Conservation (phyloP, 2,797 vertebrate species). For the Gallinago stenura region DNA sequence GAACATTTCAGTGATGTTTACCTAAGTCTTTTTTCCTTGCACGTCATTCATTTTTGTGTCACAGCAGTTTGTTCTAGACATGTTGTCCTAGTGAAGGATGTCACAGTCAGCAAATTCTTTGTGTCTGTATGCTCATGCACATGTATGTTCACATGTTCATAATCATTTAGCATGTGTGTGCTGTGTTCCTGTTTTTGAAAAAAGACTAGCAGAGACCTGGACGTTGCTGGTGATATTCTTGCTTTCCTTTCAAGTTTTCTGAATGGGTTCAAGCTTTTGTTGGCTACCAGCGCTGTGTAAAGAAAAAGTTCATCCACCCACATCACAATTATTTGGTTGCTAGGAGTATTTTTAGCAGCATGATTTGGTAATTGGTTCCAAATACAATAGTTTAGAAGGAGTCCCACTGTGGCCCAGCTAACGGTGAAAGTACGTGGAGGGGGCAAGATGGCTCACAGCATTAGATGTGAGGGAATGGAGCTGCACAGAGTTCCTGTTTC, state of each 20-base stretch:
- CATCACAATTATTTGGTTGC: constrained; percentile 35
- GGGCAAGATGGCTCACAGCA: not conserved
- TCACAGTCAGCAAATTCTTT: not conserved
- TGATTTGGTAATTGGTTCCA: not conserved
- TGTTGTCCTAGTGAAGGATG: not conserved
- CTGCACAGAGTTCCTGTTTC: not conserved
- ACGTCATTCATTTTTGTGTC: not conserved
- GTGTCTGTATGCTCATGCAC: not conserved
- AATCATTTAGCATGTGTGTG: not conserved
- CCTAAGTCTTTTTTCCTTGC: not conserved
- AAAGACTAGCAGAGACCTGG: not conserved
- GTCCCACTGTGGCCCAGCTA: not conserved
- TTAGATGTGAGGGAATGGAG: not conserved
- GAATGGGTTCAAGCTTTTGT: not conserved
- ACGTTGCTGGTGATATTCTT: not conserved
- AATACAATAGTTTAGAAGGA: constrained; percentile 6
- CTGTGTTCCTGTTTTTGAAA: not conserved
- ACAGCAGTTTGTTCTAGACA: not conserved
- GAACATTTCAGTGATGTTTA: not conserved
- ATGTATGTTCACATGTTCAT: not conserved
- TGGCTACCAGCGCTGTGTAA: not conserved
- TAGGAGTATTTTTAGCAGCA: constrained; percentile 43
- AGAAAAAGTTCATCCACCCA: constrained; percentile 12
- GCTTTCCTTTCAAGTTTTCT: not conserved
- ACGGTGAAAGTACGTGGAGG: not conserved